Evolutionary conservation across 2,888 invertebrate genomes (phyloP), one percentile per base, ranked within the genome.

Genomic region (Drosophila tanythrix): DNA sequence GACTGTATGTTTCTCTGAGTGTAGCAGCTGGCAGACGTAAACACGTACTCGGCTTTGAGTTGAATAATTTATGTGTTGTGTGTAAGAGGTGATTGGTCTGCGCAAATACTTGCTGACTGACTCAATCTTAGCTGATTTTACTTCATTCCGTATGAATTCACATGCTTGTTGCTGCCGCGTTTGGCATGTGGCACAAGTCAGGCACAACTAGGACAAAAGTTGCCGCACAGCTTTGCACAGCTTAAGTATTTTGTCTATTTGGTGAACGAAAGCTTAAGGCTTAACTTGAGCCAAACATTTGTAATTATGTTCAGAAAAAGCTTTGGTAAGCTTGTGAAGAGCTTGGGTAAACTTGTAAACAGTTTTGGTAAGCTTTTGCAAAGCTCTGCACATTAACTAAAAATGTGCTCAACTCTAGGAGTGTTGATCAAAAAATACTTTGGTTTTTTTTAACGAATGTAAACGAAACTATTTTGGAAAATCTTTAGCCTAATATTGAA

Each of bases 61-160:
- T 48, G 51, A 61, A 69, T 69, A 40, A 74, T 69, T 74, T 48
- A 68, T 51, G 58, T 33, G 33, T 52, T 52, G 21, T 21, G 33
- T 76, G 87, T 67, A 77, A 74, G 74, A 82, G 74, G 29, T 65
- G 59, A 73, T 78, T 86, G 63, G 58, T 58, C 5, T 69, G 59
- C 60, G 31, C 10, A 63, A 56, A 62, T 59, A 53, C 48, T 68
- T 31, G 72, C 51, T n/a, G 52, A 31, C 13, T 35, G 51, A 38
- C 18, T 13, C 59, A 51, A 18, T 21, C 21, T 43, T 48, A 46
- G 27, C 29, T 59, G 68, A 27, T 25, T 21, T 55, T 25, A 27
- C 8, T 11, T 3, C 36, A 18, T 31, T 35, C 33, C 33, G 18
- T 15, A 31, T 7, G 51, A n/a, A 27, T 36, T 35, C 51, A 60